phyloP scores from a whole-genome alignment of 2,113 vertebrate genomes.

The Albula glossodonta region DNA sequence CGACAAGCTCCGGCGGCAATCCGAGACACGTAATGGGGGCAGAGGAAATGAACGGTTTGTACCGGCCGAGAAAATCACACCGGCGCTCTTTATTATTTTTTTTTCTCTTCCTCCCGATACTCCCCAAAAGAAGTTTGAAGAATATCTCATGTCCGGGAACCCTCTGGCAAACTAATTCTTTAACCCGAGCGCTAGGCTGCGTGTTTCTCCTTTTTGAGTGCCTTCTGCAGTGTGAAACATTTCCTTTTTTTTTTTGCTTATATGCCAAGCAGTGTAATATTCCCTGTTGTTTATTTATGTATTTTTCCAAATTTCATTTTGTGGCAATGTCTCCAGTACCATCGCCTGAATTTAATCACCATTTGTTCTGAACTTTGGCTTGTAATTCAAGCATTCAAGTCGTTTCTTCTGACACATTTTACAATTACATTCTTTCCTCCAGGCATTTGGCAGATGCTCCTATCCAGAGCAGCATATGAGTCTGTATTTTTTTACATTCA shows the following conservation, averaged over 20 bases:
- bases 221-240: constrained; percentile 43
- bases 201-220: constrained; percentile 43
- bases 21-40: constrained; percentile 48
- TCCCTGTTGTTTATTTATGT: neutral
- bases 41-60: constrained; percentile 53
- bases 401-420: too few species aligned
- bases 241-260: constrained; percentile 32
- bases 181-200: constrained; percentile 42
- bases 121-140: constrained; percentile 25
- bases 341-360: too few species aligned
- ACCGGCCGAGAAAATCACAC: too few species aligned
- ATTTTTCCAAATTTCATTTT: neutral
- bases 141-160: constrained; percentile 51
- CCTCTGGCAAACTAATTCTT: constrained; percentile 32
- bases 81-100: too few species aligned
- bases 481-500: neutral
- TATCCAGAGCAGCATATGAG: too few species aligned
- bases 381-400: too few species aligned
- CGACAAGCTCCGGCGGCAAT: constrained; percentile 53
- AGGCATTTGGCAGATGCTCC: neutral
- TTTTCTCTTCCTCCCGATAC: too few species aligned
- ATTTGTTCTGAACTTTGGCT: too few species aligned
- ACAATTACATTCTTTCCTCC: neutral
- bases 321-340: too few species aligned
- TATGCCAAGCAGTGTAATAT: neutral